Evolutionary conservation across 2,888 invertebrate genomes (phyloP).

Genomic region (Tachina lurida): DNA sequence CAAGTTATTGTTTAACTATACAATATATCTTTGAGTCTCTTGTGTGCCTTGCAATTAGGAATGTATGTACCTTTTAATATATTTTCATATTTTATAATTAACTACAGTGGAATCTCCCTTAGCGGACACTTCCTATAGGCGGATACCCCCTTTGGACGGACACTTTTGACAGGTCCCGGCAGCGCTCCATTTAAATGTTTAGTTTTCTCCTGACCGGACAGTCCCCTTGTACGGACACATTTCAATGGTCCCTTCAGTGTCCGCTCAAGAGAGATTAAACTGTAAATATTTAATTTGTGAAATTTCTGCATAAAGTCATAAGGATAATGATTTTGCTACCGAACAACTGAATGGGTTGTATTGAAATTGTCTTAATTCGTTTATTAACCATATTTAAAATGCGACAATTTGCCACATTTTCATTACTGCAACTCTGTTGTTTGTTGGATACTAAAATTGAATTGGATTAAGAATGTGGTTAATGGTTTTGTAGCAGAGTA

Average conservation of each 20-base stretch:
- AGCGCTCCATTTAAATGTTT: too few relatives aligned
- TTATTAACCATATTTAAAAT: slow-evolving; percentile 7
- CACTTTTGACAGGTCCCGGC: too few relatives aligned
- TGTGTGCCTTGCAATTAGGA: not conserved
- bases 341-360: not conserved
- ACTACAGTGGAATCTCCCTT: too few relatives aligned
- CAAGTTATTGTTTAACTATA: slow-evolving; percentile 7
- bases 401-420: slow-evolving; percentile 11
- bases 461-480: not conserved
- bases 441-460: not conserved
- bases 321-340: not conserved
- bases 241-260: too few relatives aligned
- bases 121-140: too few relatives aligned
- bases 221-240: too few relatives aligned
- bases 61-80: not conserved
- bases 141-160: too few relatives aligned
- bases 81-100: slow-evolving; percentile 17
- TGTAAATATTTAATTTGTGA: slow-evolving; percentile 6
- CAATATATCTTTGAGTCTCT: not conserved
- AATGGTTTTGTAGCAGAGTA: not conserved
- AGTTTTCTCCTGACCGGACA: too few relatives aligned
- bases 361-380: not conserved
- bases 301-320: not conserved
- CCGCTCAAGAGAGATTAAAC: too few relatives aligned
- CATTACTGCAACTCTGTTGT: not conserved